phyloP scores from a whole-genome alignment of 1,140 invertebrate genomes.

The Zaprionus ghesquierei region DNA sequence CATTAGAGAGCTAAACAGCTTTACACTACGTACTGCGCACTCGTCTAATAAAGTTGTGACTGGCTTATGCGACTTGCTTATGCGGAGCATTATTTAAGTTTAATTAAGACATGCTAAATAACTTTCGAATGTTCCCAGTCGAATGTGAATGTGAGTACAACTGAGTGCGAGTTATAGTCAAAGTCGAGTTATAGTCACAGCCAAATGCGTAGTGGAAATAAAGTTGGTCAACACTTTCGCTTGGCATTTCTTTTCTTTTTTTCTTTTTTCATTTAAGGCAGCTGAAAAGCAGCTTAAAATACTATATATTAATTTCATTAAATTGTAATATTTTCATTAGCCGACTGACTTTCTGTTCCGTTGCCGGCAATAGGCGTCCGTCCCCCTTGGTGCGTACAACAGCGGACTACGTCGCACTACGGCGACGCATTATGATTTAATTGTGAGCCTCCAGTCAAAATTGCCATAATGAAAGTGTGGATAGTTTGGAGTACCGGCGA shows the following conservation, averaged over 20 bases:
- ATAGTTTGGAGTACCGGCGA: slow-evolving; percentile 27
- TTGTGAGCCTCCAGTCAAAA: slow-evolving; percentile 39
- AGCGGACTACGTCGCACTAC: slow-evolving; percentile 2
- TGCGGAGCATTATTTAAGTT: slow-evolving; percentile 76
- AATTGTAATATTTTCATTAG: slow-evolving; percentile 77
- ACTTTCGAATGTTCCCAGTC: slow-evolving; percentile 64
- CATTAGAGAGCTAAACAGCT: slow-evolving; percentile 42
- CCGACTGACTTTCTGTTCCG: slow-evolving; percentile 65
- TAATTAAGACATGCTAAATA: slow-evolving; percentile 79
- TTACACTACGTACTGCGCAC: slow-evolving; percentile 26
- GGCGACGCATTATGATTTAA: slow-evolving; percentile 63
- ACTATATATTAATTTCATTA: slow-evolving; percentile 72
- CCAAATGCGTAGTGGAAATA: slow-evolving; percentile 71
- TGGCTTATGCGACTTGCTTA: too few species aligned
- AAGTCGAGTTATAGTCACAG: slow-evolving; percentile 45
- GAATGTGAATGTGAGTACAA: slow-evolving; percentile 9
- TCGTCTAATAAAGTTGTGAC: slow-evolving; percentile 69
- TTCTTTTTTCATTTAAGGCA: slow-evolving; percentile 19
- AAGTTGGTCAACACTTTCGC: slow-evolving; percentile 73
- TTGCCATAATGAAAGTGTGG: slow-evolving; percentile 48
- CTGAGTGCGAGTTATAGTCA: slow-evolving; percentile 24
- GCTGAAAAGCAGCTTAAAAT: slow-evolving; percentile 42
- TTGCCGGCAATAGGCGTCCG: slow-evolving; percentile 46
- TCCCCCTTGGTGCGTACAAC: slow-evolving; percentile 35
- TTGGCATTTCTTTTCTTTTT: slow-evolving; percentile 50